Percentiles rank a stretch among this genome's conserved stretches.
Evolutionary conservation across 2,797 vertebrate genomes (phyloP).

Genomic region (Esox masquinongy): DNA sequence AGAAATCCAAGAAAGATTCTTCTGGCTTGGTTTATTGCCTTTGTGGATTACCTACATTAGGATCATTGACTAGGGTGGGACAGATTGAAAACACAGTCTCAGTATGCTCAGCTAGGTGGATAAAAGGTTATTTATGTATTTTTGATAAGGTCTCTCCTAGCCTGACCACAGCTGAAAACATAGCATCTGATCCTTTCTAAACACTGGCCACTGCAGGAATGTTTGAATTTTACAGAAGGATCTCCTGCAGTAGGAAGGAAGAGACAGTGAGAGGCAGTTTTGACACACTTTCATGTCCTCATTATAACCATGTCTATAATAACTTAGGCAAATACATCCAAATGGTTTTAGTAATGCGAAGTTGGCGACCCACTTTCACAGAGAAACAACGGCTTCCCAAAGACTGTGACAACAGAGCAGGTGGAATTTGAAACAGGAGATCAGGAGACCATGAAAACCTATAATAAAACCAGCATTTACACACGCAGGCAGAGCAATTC

Average conservation of each 20-base stretch:
- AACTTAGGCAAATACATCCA: not conserved
- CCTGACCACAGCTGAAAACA: constrained; percentile 33
- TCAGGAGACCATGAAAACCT: not conserved
- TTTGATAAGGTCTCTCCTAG: constrained; percentile 19
- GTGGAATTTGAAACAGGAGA: not conserved
- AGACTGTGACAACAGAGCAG: not conserved
- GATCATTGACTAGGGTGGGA: not conserved
- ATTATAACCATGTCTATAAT: not conserved
- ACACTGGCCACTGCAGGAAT: constrained; percentile 14
- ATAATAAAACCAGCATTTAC: too few species aligned
- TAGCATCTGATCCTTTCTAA: constrained; percentile 20
- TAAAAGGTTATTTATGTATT: constrained; percentile 1
- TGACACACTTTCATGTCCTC: not conserved
- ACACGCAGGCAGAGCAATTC: too few species aligned
- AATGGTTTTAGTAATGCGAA: not conserved
- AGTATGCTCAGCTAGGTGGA: constrained; percentile 22
- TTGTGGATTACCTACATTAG: not conserved
- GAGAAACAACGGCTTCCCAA: not conserved
- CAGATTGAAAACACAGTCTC: not conserved
- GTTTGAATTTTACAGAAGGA: not conserved
- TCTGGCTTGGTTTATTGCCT: not conserved
- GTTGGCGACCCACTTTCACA: not conserved
- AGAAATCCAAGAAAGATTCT: not conserved
- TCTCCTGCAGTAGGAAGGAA: not conserved
- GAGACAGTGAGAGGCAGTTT: not conserved